phyloP scores from a whole-genome alignment of 92 coral and sea anemone species.

The Phenganax stokvisi region DNA sequence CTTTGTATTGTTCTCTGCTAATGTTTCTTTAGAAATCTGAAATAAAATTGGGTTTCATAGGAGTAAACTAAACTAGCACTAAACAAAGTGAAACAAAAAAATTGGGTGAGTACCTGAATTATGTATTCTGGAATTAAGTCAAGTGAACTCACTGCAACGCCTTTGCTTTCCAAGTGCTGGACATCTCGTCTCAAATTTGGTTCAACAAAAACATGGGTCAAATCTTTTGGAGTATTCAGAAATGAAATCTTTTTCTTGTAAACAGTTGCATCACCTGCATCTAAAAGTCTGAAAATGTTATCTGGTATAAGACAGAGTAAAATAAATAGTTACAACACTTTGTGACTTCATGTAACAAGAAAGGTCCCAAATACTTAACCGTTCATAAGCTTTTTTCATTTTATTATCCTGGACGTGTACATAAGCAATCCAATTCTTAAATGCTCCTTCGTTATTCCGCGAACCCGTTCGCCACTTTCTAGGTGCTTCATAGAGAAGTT shows the following conservation, averaged over 20 bases:
- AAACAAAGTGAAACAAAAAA: background rate
- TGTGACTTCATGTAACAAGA: background rate
- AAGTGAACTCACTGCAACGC: slow-evolving; percentile 71
- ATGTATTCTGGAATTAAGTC: slow-evolving; percentile 89
- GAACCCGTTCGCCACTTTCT: slow-evolving; percentile 65
- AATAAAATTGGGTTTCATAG: background rate
- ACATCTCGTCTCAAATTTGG: slow-evolving; percentile 58
- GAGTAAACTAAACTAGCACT: background rate
- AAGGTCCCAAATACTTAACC: slow-evolving; percentile 36
- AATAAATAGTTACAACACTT: background rate
- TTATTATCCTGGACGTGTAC: slow-evolving; percentile 67
- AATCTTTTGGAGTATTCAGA: slow-evolving; percentile 40
- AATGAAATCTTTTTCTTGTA: slow-evolving; percentile 62
- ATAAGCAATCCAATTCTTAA: slow-evolving; percentile 66
- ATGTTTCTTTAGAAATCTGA: slow-evolving; percentile 23
- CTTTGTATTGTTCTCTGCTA: background rate
- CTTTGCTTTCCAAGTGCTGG: slow-evolving; percentile 53
- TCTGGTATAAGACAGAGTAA: background rate
- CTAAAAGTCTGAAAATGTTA: slow-evolving; percentile 56
- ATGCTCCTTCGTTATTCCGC: slow-evolving; percentile 53
- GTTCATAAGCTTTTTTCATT: slow-evolving; percentile 74
- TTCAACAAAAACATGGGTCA: slow-evolving; percentile 93
- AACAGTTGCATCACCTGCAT: slow-evolving; percentile 72
- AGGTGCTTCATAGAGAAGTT: slow-evolving; percentile 51
- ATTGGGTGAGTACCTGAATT: slow-evolving; percentile 53